Base-by-base conservation (phyloP, 2,888 invertebrate species). In the Oegoconia quadripuncta region DNA sequence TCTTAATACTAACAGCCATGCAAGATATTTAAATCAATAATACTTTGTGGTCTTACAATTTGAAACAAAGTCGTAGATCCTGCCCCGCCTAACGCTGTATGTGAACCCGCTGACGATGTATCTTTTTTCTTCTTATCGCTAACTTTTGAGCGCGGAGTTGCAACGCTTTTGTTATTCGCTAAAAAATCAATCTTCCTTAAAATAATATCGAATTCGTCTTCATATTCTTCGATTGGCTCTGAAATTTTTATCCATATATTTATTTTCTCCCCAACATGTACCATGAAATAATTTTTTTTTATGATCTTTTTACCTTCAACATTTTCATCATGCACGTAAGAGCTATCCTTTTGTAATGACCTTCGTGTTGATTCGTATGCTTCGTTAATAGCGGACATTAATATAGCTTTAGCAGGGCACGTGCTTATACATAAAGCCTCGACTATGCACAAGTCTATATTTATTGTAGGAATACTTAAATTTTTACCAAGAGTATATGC, bases 381-480 rank as follows among this genome's bases (percentile, higher is more conserved):
- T 37, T 84, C 82, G 28, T 74, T 56, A 2, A 83, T 65, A 13
- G 72, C 74, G 22, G 31, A 51, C 8, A 63, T 40, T 13, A 86
- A 46, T 16, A 60, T 31, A 15, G 27, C 23, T 62, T 68, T 77
- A 0, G 82, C 74, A 2, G 64, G 37, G 44, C 68, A 66, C 1
- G 62, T 45, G 36, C 69, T 61, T 0, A 57, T 40, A 46, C 74
- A 73, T 25, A 89, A 60, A 18, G 86, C 83, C 59, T 89, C 84
- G 39, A 81, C 84, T 55, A 83, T 86, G 62, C 83, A 75, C 18
- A 67, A 57, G 62, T 89, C 91, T 39, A 89, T 75, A 62, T 78
- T 89, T 43, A 87, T 53, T 3, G 83, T 80, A 1, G 89, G 88
- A 40, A 90, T 47, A 3, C 61, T 48, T 2, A 90, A 60, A 3